Base-by-base conservation (phyloP, 2,797 vertebrate genomes). In the Enteromius anoplus region DNA sequence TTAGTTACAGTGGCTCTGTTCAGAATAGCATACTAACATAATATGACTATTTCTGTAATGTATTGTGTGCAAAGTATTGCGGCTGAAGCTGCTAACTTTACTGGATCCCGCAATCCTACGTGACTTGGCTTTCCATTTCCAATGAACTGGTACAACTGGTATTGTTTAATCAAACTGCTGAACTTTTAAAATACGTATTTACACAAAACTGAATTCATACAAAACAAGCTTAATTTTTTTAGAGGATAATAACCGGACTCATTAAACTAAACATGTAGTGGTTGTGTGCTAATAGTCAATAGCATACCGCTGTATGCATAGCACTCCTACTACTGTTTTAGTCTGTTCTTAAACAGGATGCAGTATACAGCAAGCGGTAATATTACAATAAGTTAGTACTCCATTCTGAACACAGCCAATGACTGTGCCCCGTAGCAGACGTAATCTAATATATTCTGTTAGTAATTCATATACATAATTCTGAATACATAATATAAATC, bases 391-490 rank as follows among this genome's bases (percentile, higher is more conserved):
- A 34, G 29, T 77, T 45, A 64, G 53, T 49, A 34, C 40, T 45
- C 37, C 68, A 62, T 80, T 71, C 40, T 58, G 53, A 80, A 70
- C 66, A 80, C 26, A 80, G 51, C 37, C 66, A 47, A 19, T 47
- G 70, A 73, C 14, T 51, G 42, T 37, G 37, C 37, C 37, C 34
- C 5, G 1, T 37, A 37, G 37, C 37, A 37, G 37, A 37, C 37
- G 6, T 37, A 7, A 37, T 37, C 37, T 0, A 7, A 34, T 68
- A 87, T 73, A 81, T 53, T 32, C 34, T 87, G 92, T 93, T 94
- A 93, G 92, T 80, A 90, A 80, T 88, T 90, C 75, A 87, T 83
- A 88, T 83, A 84, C 87, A 87, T 87, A 86, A 87, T 89, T 78
- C 86, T 87, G 49, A 78, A 89, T 91, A n/a, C 78, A 90, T 32